Evolutionary conservation across 2,888 invertebrate genomes (phyloP), one percentile per base, ranked within the genome.

Genomic region (Phalangium opilio): DNA sequence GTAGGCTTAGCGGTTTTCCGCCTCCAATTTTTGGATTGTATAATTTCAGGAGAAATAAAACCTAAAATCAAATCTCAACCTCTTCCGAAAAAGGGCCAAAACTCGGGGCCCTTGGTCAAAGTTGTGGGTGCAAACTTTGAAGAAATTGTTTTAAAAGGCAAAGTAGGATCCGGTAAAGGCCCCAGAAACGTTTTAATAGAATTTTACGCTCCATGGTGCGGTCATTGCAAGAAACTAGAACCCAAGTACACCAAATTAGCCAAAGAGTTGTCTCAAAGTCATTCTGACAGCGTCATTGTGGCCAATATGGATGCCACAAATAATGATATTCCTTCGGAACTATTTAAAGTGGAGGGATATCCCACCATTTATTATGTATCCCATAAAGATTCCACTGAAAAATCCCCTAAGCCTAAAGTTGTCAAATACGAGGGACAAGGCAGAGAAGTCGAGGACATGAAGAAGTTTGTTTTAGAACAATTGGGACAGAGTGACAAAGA

Each of bases 181-280:
- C 14, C 7, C 17, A 72, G 73, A 55, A 73, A 75, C 58, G 69
- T 71, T 3, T 61, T 75, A 7, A 64, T 75, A 47, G 73, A 73
- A 56, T 67, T 75, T 53, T 73, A 73, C 55, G 74, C 74, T 4
- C 74, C 74, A 2, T 74, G 74, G 73, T 73, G 74, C 58, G 73
- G 73, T 2, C 73, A 73, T 55, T 73, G 73, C 60, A 73, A 73
- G 60, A 61, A 63, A 32, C 64, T 75, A 38, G 73, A 73, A 53
- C 71, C 72, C 11, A 61, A 62, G 10, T 71, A 66, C 57, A 67
- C 63, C 44, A 64, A 68, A 41, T 55, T 68, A 7, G 67, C 64
- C 14, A 65, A 64, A 51, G 57, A 62, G 40, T 55, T 63, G 49
- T 47, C 54, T 5, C 54, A 55, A 5, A 52, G 57, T 41, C 27